Evolutionary conservation across 2,797 vertebrate genomes (phyloP).

Genomic region (Phoeniculus purpureus): DNA sequence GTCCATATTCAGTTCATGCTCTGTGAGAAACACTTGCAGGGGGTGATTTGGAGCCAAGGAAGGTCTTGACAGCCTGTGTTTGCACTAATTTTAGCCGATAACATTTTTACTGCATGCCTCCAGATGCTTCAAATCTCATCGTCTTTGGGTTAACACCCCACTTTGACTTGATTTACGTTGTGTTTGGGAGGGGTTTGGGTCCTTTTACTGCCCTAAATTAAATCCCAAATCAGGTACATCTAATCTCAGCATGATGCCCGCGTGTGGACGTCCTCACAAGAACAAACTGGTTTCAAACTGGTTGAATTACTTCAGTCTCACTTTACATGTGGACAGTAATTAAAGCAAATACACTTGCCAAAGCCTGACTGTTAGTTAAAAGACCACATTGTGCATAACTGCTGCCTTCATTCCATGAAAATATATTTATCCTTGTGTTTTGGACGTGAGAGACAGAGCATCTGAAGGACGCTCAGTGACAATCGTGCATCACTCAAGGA

Average conservation of each 20-base stretch:
- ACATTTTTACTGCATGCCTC: not conserved
- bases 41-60: not conserved
- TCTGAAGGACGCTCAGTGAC: not conserved
- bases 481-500: not conserved
- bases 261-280: not conserved
- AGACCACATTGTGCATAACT: not conserved
- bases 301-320: constrained; percentile 47
- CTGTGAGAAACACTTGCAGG: not conserved
- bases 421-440: not conserved
- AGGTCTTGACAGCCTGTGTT: not conserved
- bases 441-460: not conserved
- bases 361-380: not conserved
- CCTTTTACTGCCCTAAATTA: not conserved
- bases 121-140: not conserved
- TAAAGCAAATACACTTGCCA: not conserved
- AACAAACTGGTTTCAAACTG: constrained; percentile 43
- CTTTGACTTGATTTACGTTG: not conserved
- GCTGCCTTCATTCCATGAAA: not conserved
- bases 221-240: not conserved
- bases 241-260: not conserved
- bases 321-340: not conserved
- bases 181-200: not conserved
- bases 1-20: not conserved
- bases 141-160: not conserved
- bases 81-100: not conserved